phyloP scores from a whole-genome alignment of 2,113 vertebrate genomes.

The Sterna hirundo region DNA sequence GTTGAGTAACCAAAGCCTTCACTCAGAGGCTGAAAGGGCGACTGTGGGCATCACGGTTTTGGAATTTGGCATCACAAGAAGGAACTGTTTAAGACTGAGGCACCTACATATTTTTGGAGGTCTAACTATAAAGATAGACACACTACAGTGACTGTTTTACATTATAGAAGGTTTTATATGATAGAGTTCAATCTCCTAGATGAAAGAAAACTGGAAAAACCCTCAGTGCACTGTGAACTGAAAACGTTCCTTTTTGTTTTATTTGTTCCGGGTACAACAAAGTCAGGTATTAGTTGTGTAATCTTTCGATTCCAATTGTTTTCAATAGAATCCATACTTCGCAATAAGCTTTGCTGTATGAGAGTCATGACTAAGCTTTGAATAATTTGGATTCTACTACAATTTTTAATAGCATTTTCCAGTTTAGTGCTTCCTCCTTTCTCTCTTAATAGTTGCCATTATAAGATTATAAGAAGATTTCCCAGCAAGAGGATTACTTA shows the following conservation, averaged over 20 bases:
- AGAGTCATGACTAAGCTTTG: constrained; percentile 26
- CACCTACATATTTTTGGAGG: not conserved
- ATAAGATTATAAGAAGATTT: constrained; percentile 24
- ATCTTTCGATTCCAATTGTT: constrained; percentile 22
- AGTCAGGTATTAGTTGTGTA: not conserved
- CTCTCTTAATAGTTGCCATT: not conserved
- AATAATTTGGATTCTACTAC: constrained; percentile 36
- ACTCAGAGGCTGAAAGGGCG: not conserved
- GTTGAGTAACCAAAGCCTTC: not conserved
- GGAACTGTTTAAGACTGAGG: not conserved
- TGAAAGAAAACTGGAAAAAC: not conserved
- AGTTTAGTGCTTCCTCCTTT: constrained; percentile 13
- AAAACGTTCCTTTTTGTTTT: not conserved
- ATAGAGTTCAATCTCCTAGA: not conserved
- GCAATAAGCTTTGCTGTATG: not conserved
- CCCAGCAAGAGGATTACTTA: constrained; percentile 3
- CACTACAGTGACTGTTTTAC: not conserved
- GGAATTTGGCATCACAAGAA: not conserved
- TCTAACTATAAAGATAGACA: not conserved
- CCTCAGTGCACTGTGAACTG: not conserved
- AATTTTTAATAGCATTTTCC: constrained; percentile 52
- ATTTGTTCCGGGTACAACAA: not conserved
- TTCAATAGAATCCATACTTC: not conserved
- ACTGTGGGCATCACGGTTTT: not conserved
- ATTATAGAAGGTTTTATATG: not conserved